phyloP scores from a whole-genome alignment of 2,888 invertebrate genomes.

The Eucriotettix oculatus region DNA sequence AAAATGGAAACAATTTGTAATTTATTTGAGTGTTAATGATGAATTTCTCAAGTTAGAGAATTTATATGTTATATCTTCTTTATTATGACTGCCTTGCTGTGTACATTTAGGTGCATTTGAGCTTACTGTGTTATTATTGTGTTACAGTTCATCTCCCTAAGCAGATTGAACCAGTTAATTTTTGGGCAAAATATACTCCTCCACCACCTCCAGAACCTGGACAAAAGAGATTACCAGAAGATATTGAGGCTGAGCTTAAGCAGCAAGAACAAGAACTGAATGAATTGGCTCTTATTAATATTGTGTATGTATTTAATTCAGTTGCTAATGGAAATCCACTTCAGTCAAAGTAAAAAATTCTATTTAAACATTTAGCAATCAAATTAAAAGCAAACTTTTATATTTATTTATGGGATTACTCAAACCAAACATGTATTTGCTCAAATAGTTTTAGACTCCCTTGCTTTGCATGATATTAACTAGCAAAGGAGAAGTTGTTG shows the following conservation, averaged over 20 bases:
- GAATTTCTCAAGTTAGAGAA: no score
- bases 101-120: no score
- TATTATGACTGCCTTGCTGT: no score
- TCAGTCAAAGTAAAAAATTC: constrained; percentile 18
- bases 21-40: no score
- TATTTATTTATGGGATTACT: no score
- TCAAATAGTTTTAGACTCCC: no score
- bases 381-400: neutral
- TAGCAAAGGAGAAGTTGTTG: no score
- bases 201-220: constrained; percentile 48
- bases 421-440: no score
- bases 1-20: no score
- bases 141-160: constrained; percentile 40
- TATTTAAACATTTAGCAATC: neutral
- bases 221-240: constrained; percentile 54
- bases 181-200: constrained; percentile 49
- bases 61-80: no score
- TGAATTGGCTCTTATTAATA: constrained; percentile 48
- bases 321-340: no score
- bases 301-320: constrained; percentile 34
- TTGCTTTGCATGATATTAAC: no score
- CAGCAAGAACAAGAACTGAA: constrained; percentile 56
- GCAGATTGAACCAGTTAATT: constrained; percentile 38
- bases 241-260: constrained; percentile 63
- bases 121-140: constrained; percentile 1